Evolutionary conservation across 2,113 vertebrate species (phyloP).

Genomic region (Erythrocercus mccallii): DNA sequence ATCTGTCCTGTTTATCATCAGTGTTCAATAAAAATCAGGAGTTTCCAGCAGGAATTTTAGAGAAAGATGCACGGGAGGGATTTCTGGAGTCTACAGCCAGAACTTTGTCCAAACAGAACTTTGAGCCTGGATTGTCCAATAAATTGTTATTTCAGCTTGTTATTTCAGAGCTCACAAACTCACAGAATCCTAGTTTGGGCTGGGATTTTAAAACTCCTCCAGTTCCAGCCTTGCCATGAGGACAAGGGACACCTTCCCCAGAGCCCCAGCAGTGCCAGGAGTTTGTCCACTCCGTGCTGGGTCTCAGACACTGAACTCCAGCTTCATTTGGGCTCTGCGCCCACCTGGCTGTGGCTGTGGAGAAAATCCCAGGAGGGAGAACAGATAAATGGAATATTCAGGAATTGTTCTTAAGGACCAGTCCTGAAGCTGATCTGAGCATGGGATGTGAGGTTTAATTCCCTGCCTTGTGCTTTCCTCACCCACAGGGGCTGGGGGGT

Average conservation of each 20-base stretch:
- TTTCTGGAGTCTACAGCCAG: neutral
- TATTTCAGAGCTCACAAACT: neutral
- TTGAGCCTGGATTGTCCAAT: neutral
- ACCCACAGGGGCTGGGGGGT: neutral
- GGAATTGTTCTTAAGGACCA: neutral
- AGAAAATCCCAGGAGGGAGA: neutral
- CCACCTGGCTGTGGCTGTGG: fast-evolving
- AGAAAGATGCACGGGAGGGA: neutral
- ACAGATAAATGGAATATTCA: neutral
- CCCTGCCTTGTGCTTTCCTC: neutral
- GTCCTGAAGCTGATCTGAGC: neutral
- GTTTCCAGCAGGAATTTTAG: neutral
- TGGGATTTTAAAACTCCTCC: neutral
- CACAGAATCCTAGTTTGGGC: neutral
- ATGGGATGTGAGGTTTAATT: neutral
- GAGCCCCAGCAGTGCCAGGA: neutral
- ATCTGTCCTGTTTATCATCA: neutral
- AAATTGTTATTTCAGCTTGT: neutral
- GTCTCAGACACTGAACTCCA: neutral
- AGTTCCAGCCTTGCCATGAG: neutral
- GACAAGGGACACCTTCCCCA: neutral
- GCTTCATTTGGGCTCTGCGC: neutral
- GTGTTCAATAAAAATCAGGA: neutral
- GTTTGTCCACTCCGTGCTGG: neutral
- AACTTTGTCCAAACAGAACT: neutral